Conservation (phyloP, 1,140 invertebrate genomes). For the Stratiolaelaps scimitus region DNA sequence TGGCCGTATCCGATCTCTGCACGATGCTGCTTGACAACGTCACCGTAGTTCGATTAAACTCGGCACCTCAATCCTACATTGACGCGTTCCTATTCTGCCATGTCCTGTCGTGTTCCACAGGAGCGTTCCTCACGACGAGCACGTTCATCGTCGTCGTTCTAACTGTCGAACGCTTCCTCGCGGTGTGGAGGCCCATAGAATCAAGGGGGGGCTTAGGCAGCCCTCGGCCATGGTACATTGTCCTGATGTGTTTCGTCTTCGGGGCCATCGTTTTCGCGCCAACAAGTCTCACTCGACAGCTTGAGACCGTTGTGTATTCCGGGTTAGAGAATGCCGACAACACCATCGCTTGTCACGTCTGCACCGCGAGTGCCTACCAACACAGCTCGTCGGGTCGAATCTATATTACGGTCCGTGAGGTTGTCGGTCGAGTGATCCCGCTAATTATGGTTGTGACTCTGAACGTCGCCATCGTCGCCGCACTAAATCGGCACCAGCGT, state of each 20-base stretch:
- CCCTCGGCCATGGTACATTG: not conserved
- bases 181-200: not conserved
- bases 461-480: not conserved
- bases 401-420: not conserved
- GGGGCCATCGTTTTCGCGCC: not conserved
- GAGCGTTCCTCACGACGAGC: not conserved
- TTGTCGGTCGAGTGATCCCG: not conserved
- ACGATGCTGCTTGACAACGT: not conserved
- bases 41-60: not conserved
- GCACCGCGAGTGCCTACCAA: too few species aligned
- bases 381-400: too few species aligned
- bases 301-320: not conserved
- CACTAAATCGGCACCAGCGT: not conserved
- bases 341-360: too few species aligned
- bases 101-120: not conserved
- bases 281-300: too few species aligned
- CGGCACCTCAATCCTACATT: not conserved
- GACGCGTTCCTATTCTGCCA: not conserved
- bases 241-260: not conserved
- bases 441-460: not conserved
- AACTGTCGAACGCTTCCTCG: slow-evolving; percentile 1
- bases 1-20: not conserved
- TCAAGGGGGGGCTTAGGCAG: not conserved
- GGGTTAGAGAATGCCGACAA: too few species aligned
- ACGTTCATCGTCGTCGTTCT: slow-evolving; percentile 7